Base-by-base conservation (phyloP, 2,113 vertebrate genomes). In the Plotosus lineatus region DNA sequence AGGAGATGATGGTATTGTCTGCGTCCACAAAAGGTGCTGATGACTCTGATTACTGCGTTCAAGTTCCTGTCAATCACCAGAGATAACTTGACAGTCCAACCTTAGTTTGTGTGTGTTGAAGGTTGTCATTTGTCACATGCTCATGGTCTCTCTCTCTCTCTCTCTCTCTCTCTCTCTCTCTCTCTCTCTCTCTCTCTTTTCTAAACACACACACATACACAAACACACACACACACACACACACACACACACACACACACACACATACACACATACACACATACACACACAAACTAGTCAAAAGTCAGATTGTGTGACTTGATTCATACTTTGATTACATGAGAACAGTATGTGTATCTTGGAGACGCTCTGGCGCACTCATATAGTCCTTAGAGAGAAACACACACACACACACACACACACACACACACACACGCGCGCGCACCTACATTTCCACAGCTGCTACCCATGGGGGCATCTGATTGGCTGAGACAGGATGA, bases 401-500 rank as follows among this genome's bases (percentile, higher is more conserved):
- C 40, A 71, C 51, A 61, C 21, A 56, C 77, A 66, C 58, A 56
- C 63, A 33, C 73, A 83, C 72, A 83, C 21, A 77, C 42, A 85
- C 53, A 83, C 48, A 53, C 61, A 88, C 80, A 75, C 77, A 83
- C 42, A 28, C 87, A 73, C 68, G 87, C 60, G 82, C 87, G 89
- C 85, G 90, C 38, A 4, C 86, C 76, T 83, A 86, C 88, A 87
- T 89, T 76, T 92, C 86, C 88, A 82, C 91, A 93, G 92, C 92
- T 94, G 92, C 91, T 94, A 88, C 89, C 88, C 91, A 76, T 79
- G 89, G 89, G 89, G 88, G 87, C 75, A 86, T 75, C 89, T 91
- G 90, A 91, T 88, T 92, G 89, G 88, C 90, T 91, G 84, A 88
- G 78, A 91, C 90, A 88, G 81, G 61, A 78, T 93, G 92, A 94